Evolutionary conservation across 1,140 invertebrate species (phyloP).

Genomic region (Paraescarpia echinospica): DNA sequence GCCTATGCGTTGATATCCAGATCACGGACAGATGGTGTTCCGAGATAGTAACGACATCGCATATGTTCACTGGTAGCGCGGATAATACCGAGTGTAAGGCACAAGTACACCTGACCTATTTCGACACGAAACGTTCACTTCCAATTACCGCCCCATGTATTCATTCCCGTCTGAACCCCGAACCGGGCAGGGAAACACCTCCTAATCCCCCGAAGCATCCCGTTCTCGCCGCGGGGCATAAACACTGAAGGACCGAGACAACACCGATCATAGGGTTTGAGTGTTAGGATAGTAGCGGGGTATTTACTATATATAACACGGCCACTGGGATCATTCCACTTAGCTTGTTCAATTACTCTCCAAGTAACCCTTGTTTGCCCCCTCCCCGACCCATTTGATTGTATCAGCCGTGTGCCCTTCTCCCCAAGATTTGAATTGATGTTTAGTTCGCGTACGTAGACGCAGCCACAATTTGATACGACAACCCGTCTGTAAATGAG

Average conservation of each 20-base stretch:
- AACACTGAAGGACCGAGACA: neutral
- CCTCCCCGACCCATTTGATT: neutral
- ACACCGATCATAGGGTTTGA: neutral
- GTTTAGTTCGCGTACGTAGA: neutral
- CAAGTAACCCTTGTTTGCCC: neutral
- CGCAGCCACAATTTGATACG: neutral
- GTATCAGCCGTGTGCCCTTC: neutral
- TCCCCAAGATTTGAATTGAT: neutral
- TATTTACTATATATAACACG: neutral
- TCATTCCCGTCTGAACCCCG: neutral
- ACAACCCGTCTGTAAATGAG: neutral
- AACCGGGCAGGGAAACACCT: neutral
- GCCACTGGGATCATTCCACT: neutral
- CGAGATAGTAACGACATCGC: neutral
- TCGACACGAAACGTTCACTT: neutral
- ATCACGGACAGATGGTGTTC: neutral
- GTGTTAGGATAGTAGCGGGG: neutral
- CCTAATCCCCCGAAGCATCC: neutral
- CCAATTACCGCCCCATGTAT: neutral
- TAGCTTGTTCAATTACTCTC: too few relatives aligned
- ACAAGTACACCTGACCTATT: neutral
- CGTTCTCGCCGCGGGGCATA: neutral
- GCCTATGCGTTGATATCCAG: neutral
- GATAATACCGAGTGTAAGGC: neutral
- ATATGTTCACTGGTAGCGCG: neutral